Evolutionary conservation across 2,888 invertebrate genomes (phyloP).

Genomic region (Heliconius cydno): DNA sequence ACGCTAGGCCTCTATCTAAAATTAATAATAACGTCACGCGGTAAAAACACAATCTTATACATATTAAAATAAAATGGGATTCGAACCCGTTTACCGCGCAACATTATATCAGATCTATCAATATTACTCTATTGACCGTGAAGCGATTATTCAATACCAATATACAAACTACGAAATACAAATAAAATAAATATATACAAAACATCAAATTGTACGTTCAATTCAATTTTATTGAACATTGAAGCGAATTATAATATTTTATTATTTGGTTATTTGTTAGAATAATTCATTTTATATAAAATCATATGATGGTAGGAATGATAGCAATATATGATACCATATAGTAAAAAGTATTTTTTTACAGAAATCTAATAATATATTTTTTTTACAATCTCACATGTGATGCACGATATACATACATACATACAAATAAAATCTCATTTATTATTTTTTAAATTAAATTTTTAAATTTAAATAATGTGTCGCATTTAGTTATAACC

Average conservation of each 20-base stretch:
- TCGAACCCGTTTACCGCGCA: slow-evolving; percentile 19
- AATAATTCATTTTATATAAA: neutral
- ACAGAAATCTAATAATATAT: slow-evolving; percentile 20
- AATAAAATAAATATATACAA: slow-evolving; percentile 53
- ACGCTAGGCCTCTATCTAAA: slow-evolving; percentile 26
- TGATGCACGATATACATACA: slow-evolving; percentile 53
- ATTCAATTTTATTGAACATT: slow-evolving; percentile 46
- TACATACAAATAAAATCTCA: slow-evolving; percentile 41
- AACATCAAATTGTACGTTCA: slow-evolving; percentile 49
- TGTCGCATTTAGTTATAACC: neutral
- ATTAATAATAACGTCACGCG: slow-evolving; percentile 11
- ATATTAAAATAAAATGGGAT: slow-evolving; percentile 6
- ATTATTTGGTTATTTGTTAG: neutral
- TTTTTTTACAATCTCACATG: slow-evolving; percentile 44
- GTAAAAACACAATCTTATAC: slow-evolving; percentile 4
- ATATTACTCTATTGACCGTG: slow-evolving; percentile 36
- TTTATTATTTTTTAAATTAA: neutral
- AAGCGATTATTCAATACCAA: slow-evolving; percentile 37
- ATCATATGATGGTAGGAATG: neutral
- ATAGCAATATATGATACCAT: neutral
- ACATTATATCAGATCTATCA: slow-evolving; percentile 42
- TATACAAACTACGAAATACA: slow-evolving; percentile 54
- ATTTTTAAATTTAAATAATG: slow-evolving; percentile 8
- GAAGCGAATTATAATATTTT: slow-evolving; percentile 41
- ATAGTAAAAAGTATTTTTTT: neutral